Evolutionary conservation across 2,888 invertebrate genomes (phyloP).

Genomic region (Amorpha juglandis): DNA sequence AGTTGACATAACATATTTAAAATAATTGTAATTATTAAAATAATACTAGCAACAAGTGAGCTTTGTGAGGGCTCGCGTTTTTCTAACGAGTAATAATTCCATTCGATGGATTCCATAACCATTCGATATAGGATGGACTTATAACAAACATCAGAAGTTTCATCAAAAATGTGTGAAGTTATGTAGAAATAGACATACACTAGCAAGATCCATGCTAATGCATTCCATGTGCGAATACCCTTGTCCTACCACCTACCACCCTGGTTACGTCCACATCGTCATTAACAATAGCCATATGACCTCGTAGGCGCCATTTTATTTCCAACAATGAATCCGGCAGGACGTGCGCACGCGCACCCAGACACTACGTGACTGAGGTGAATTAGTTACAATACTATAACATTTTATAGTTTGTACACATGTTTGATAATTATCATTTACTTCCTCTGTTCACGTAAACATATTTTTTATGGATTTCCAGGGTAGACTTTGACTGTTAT

Average conservation of each 20-base stretch:
- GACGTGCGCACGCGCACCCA: conserved; percentile 42
- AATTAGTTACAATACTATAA: conserved; percentile 33
- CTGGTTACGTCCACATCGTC: conserved; percentile 37
- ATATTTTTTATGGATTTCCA: conserved; percentile 31
- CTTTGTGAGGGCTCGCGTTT: too few relatives aligned
- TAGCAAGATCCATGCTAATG: too few relatives aligned
- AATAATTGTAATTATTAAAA: too few relatives aligned
- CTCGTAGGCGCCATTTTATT: conserved; percentile 44
- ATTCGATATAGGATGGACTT: too few relatives aligned
- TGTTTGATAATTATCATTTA: conserved; percentile 20
- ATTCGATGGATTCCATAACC: too few relatives aligned
- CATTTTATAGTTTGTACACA: conserved; percentile 23
- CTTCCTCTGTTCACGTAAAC: conserved; percentile 19
- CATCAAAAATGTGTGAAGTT: too few relatives aligned
- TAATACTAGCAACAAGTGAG: too few relatives aligned
- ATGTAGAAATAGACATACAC: too few relatives aligned
- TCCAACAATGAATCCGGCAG: conserved; percentile 31
- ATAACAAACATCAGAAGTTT: too few relatives aligned
- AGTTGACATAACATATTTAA: too few relatives aligned
- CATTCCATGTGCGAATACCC: too few relatives aligned
- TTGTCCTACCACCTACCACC: not conserved
- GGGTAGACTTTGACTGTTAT: not conserved
- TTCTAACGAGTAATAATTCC: too few relatives aligned
- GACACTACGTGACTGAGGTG: conserved; percentile 37
- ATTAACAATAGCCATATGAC: conserved; percentile 37